Base-by-base conservation (phyloP, 2,797 vertebrate species). In the Decapterus maruadsi region DNA sequence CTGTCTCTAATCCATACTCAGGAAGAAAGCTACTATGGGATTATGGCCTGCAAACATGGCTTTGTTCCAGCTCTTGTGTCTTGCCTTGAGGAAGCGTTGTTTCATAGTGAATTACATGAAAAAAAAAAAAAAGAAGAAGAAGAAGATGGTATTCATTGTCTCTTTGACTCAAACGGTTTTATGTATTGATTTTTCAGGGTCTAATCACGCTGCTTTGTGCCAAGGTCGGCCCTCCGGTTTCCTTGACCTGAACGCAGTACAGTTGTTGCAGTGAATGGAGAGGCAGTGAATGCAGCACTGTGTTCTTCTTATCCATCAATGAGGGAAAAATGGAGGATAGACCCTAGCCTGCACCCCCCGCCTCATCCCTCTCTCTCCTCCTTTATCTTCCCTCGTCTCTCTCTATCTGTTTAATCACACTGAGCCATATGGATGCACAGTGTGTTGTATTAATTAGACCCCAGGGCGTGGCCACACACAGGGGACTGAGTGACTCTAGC, bases 401-500 rank as follows among this genome's bases (percentile, higher is more conserved):
- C 83, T 83, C 26, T 26, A 68, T 85, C 73, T 78, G 77, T 88
- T 82, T 84, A 89, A 90, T 94, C 87, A 91, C 85, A 90, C 77
- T 75, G 71, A 90, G 85, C 87, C 93, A 94, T 94, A 93, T 91
- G 87, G 90, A 89, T 81, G 82, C 90, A 87, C 90, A 91, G 90
- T 87, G 87, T 88, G 88, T 88, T 87, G 83, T 89, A 88, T 92
- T 92, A 93, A 94, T 94, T 93, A 95, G 78, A 90, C 90, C 90
- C 90, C 86, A 87, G 86, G 87, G 89, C 64, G 80, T 82, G 81
- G 87, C 74, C 70, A 64, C 81, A 83, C 80, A 74, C 70, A 4
- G 45, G 83, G 74, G 84, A 84, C 82, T 57, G 50, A 81, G 76
- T 38, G 82, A 74, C 81, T 84, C 77, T 19, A 72, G 75, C 80